Percentiles rank a stretch among this genome's conserved stretches.
Conservation (phyloP, 2,113 vertebrate species). For the Phalacrocorax pelagicus region DNA sequence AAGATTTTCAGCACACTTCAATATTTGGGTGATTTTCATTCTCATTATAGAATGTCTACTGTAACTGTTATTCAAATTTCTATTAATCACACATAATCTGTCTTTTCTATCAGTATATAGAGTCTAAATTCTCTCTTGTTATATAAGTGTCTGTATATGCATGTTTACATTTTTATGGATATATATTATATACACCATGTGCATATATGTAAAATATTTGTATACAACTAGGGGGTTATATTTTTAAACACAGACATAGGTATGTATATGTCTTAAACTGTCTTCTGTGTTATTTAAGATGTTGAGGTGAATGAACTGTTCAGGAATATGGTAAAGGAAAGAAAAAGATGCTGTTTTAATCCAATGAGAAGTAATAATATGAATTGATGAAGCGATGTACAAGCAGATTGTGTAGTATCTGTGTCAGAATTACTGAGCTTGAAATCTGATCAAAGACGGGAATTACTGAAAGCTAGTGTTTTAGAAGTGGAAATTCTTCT, state of each 20-base stretch:
- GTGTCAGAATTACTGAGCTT: constrained; percentile 18
- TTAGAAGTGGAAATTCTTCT: constrained; percentile 52
- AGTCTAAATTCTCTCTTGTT: not conserved
- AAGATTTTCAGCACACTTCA: not conserved
- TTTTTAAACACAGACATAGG: not conserved
- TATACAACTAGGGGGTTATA: not conserved
- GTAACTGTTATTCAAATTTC: not conserved
- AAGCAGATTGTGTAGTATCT: not conserved
- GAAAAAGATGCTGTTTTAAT: not conserved
- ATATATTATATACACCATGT: not conserved
- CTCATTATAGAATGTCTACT: not conserved
- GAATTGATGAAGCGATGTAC: not conserved
- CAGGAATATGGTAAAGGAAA: not conserved
- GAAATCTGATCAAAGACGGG: constrained; percentile 55
- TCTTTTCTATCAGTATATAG: not conserved
- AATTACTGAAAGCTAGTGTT: constrained; percentile 12
- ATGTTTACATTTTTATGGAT: not conserved
- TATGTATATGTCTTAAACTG: not conserved
- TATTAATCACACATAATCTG: not conserved
- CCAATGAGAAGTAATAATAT: not conserved
- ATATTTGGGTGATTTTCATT: not conserved
- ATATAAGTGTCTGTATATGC: not conserved
- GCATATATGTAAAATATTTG: not conserved
- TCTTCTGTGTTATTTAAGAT: not conserved
- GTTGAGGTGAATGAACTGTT: not conserved